These are phyloP conservation scores for Naja naja DNA, from an alignment of 2,113 vertebrate genomes.

Conservation along the genomic window DNA sequence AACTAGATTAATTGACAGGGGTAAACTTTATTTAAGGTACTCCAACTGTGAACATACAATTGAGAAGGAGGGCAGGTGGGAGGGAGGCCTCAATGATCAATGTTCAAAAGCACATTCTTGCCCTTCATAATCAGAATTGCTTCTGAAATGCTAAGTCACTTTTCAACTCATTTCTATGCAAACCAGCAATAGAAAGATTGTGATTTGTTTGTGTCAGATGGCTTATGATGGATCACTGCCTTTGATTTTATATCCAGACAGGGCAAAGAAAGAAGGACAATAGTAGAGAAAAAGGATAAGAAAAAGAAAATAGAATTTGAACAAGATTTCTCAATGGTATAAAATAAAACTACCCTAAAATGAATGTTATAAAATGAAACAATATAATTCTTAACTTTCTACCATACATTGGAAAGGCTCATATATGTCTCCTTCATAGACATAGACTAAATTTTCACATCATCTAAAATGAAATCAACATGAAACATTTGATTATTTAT, in stretches of 20 bases:
- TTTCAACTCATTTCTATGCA: constrained; percentile 42
- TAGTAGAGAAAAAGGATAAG: not conserved
- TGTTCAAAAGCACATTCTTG: constrained; percentile 23
- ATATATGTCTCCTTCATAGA: not conserved
- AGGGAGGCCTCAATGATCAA: not conserved
- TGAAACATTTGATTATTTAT: not conserved
- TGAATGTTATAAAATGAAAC: not conserved
- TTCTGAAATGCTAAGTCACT: constrained; percentile 42
- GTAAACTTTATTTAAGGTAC: constrained; percentile 54
- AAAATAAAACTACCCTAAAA: not conserved
- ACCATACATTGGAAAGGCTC: not conserved
- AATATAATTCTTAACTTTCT: not conserved
- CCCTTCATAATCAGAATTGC: constrained; percentile 31
- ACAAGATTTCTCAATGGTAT: not conserved
- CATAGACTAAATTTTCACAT: not conserved
- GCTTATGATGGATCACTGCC: constrained; percentile 32
- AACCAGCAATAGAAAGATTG: constrained; percentile 17
- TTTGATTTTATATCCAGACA: constrained; percentile 9
- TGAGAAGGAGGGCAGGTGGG: not conserved
- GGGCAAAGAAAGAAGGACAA: not conserved
- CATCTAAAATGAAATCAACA: not conserved
- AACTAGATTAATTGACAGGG: constrained; percentile 37
- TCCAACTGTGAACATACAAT: constrained; percentile 12
- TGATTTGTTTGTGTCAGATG: constrained; percentile 10
- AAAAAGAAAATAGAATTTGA: not conserved